Conservation (phyloP, 2,797 vertebrate genomes). For the Sebastiscus albofasciatus region DNA sequence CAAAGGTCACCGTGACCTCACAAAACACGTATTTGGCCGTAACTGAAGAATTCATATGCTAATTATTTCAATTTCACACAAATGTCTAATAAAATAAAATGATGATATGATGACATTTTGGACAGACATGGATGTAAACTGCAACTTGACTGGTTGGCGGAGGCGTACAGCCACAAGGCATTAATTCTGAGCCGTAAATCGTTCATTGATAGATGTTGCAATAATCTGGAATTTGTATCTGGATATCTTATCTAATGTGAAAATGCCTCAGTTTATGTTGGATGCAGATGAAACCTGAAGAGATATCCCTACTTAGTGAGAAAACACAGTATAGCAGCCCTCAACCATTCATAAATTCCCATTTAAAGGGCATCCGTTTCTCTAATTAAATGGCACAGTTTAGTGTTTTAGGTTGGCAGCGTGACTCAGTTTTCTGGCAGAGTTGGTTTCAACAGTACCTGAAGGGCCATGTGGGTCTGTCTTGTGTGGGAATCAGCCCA, state of each 20-base stretch:
- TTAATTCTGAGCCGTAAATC: background rate
- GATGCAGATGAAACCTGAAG: background rate
- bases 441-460: slow-evolving; percentile 15
- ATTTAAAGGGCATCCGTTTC: background rate
- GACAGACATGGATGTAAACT: no score
- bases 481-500: slow-evolving; percentile 74
- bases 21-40: no score
- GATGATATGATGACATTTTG: no score
- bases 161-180: no score
- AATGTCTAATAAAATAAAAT: no score
- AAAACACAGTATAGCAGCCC: background rate
- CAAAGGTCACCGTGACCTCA: no score
- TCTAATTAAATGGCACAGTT: background rate
- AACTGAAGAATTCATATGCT: no score
- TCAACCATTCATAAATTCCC: background rate
- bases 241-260: background rate
- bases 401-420: background rate
- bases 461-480: slow-evolving; percentile 32
- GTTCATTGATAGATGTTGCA: background rate
- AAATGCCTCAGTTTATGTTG: background rate
- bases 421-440: background rate
- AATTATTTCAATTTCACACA: no score
- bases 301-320: background rate
- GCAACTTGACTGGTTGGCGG: no score
- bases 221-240: background rate